Evolutionary conservation across 2,888 invertebrate genomes (phyloP).

Genomic region (Hylaea fasciaria): DNA sequence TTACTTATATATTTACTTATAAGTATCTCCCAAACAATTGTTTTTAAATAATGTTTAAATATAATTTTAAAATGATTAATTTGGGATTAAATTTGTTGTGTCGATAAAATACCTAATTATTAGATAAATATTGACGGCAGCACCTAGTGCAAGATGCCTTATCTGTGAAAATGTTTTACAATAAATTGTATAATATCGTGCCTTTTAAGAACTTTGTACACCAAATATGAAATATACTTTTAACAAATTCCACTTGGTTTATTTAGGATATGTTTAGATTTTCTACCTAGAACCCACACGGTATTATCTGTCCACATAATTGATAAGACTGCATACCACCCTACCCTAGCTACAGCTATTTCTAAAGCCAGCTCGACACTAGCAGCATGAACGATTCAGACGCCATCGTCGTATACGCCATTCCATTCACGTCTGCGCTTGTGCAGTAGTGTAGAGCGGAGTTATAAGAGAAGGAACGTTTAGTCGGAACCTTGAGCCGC

Average conservation of each 20-base stretch:
- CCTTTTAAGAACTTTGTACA: slow-evolving; percentile 48
- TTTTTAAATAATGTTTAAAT: neutral
- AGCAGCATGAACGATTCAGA: no score
- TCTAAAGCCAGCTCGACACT: no score
- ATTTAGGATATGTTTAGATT: neutral
- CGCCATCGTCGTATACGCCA: no score
- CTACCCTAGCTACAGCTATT: no score
- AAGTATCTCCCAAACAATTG: neutral
- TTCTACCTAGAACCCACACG: no score
- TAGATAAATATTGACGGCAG: slow-evolving; percentile 9
- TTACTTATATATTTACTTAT: neutral
- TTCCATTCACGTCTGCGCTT: no score
- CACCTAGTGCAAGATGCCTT: slow-evolving; percentile 20
- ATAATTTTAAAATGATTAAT: slow-evolving; percentile 9
- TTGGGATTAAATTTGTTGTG: slow-evolving; percentile 16
- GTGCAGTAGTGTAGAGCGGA: no score
- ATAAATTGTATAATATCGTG: slow-evolving; percentile 34
- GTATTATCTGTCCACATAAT: no score
- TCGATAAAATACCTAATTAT: slow-evolving; percentile 6
- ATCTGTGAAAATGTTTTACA: slow-evolving; percentile 37
- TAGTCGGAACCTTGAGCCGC: no score
- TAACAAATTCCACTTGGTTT: slow-evolving; percentile 11
- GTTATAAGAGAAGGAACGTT: no score
- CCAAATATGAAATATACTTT: slow-evolving; percentile 49
- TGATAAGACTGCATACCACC: no score